These are phyloP conservation scores for Patella pellucida DNA, from an alignment of 2,888 invertebrate genomes.

Conservation along the genomic window DNA sequence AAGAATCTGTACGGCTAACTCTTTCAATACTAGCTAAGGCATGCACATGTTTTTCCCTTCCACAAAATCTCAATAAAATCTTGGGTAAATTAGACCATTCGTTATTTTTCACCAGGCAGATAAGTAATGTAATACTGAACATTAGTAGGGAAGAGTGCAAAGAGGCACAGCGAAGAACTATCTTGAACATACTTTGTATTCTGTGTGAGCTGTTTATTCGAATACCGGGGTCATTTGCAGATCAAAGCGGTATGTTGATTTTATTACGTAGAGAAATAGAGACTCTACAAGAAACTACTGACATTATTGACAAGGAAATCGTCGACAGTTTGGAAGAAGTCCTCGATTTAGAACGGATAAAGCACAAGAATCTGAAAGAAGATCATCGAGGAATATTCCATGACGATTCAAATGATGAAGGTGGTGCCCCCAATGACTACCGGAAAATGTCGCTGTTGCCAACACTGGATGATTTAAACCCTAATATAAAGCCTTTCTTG, in stretches of 20 bases:
- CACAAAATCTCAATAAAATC: not conserved
- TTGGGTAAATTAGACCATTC: not conserved
- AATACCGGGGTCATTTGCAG: too few relatives aligned
- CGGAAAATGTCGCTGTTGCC: slow-evolving; percentile 68
- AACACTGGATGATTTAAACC: slow-evolving; percentile 61
- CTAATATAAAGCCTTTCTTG: slow-evolving; percentile 70
- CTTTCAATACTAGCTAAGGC: not conserved
- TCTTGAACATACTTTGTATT: not conserved
- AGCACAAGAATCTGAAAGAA: not conserved
- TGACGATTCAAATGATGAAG: not conserved
- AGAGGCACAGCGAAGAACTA: not conserved
- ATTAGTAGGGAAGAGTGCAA: not conserved
- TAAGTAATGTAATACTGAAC: not conserved
- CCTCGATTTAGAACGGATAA: not conserved
- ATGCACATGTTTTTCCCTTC: not conserved
- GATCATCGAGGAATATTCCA: too few relatives aligned
- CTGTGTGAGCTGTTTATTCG: not conserved
- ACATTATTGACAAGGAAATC: not conserved
- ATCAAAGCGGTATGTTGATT: too few relatives aligned
- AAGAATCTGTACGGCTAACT: not conserved
- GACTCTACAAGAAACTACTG: not conserved
- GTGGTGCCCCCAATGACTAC: slow-evolving; percentile 71
- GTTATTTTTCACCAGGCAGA: not conserved
- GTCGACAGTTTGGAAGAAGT: not conserved
- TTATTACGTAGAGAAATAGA: not conserved